Base-by-base conservation (phyloP, 2,797 vertebrate species). In the Tenualosa thibaudeaui region DNA sequence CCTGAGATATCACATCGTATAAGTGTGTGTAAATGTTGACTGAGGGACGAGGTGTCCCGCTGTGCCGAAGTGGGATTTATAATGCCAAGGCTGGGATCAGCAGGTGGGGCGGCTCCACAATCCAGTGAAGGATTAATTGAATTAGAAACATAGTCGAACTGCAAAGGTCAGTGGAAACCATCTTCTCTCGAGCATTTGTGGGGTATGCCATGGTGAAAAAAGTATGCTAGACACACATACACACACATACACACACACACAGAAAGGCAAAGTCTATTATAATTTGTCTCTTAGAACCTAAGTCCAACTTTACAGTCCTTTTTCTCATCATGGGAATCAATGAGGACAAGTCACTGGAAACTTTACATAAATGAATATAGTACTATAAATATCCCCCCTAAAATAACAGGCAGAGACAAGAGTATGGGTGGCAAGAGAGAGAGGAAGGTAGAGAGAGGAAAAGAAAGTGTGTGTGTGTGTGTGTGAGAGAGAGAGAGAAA, bases 161-260 rank as follows among this genome's bases (percentile, higher is more conserved):
- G 71, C 40, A 78, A 84, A 81, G 83, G 83, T 58, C 83, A 84
- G 24, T 54, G 50, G 83, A 84, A 84, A 84, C n/a, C 19, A 22
- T n/a, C 50, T 54, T 78, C 53, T 5, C 22, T 15, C 19, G 5
- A 78, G 71, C 40, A 22, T 40, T 46, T 43, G 5, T 46, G 71
- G 19, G 19, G 37, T 78, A 78, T 17, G 37, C 68, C 1, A 19
- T 9, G 68, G 5, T 75, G 31, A 75, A 43, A 19, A 68, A 26
- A 71, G 10, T 40, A 7, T 22, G 1, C 37, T 22, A 43, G 19
- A 81, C 50, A 85, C 84, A 10, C 43, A 62, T 7, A 51, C 50
- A 51, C 50, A 51, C 50, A 51, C 50, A 51, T 7, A 51, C 50
- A 51, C 50, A 51, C 50, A 50, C 50, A 51, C 50, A 51, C 50